Base-by-base conservation (phyloP, 2,888 invertebrate genomes). In the Troides oblongomaculatus region DNA sequence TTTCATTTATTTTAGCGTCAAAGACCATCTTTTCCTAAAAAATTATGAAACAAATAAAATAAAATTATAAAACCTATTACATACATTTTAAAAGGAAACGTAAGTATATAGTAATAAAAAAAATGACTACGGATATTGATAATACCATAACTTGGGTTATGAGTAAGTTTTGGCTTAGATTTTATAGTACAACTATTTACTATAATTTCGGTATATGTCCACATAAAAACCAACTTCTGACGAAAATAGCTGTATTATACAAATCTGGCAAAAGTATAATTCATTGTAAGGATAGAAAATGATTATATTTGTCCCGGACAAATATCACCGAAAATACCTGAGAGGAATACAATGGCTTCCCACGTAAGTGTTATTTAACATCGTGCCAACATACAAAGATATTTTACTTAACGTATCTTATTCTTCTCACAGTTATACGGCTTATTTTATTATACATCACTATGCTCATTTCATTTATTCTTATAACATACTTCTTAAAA, bases 391-490 rank as follows among this genome's bases (percentile, higher is more conserved):
- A 25, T 53, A 63, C 53, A 53, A 63, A 63, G 53, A 53, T 53
- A 53, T 63, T 63, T 53, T 63, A 53, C 21, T 50, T 63, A 62
- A 62, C 23, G 53, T 63, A 30, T 63, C 53, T 50, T 30, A 53
- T 63, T 60, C 36, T 30, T 66, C 5, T 36, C 17, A 14, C 59
- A 17, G 59, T 60, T 14, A 46, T 14, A 46, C 46, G 46, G 14
- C 2, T 14, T 50, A 17, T 50, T 50, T 50, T 50, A 39, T 39
- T 1, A 0, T 10, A 39, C 39, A 39, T 39, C 10, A 1, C 39
- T 39, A 8, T 8, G 10, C 8, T 39, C 7, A 39, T 39, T 39
- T 39, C 1, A 39, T 39, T 39, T 39, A 10, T 39, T 39, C 10
- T 10, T 39, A 39, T 39, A 39, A 39, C 39, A 8, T 39, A 39